Percentiles rank a stretch among this genome's conserved stretches.
These are phyloP conservation scores for Sebastiscus tertius DNA, from an alignment of 2,797 vertebrate species.

Conservation along the genomic window DNA sequence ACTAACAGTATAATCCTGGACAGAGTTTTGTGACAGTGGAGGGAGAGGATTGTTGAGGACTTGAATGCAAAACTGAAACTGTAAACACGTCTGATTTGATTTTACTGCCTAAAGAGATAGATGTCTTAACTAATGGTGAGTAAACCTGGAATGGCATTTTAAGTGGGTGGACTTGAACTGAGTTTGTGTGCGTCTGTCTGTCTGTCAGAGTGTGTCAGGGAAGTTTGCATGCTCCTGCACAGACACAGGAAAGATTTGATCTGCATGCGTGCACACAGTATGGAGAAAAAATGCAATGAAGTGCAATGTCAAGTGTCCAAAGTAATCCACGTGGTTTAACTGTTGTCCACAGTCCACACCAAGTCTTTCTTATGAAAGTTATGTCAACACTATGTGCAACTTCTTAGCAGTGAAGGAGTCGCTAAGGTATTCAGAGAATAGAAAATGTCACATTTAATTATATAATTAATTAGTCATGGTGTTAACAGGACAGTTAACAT, in stretches of 20 bases:
- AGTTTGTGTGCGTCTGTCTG: not conserved
- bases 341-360: not conserved
- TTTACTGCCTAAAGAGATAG: conserved; percentile 20
- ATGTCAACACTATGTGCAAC: not conserved
- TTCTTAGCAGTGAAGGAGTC: not conserved
- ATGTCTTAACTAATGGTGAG: conserved; percentile 64
- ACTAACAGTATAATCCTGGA: conserved; percentile 2
- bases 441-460: not conserved
- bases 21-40: conserved; percentile 29
- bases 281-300: not conserved
- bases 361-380: not conserved
- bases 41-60: conserved; percentile 31
- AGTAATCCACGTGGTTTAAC: not conserved
- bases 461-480: not conserved
- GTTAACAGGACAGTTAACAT: not conserved
- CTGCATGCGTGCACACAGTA: not conserved
- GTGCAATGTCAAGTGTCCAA: not conserved
- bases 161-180: conserved; percentile 8
- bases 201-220: not conserved
- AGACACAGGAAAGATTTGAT: not conserved
- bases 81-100: conserved; percentile 20
- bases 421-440: not conserved
- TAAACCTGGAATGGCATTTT: conserved; percentile 42
- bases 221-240: conserved; percentile 3
- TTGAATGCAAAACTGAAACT: conserved; percentile 22